A percentile compares a stretch with the other conserved stretches of the same genome.
These are phyloP conservation scores for Drosophila kikkawai DNA, from an alignment of 1,140 invertebrate genomes.

Conservation along the genomic window DNA sequence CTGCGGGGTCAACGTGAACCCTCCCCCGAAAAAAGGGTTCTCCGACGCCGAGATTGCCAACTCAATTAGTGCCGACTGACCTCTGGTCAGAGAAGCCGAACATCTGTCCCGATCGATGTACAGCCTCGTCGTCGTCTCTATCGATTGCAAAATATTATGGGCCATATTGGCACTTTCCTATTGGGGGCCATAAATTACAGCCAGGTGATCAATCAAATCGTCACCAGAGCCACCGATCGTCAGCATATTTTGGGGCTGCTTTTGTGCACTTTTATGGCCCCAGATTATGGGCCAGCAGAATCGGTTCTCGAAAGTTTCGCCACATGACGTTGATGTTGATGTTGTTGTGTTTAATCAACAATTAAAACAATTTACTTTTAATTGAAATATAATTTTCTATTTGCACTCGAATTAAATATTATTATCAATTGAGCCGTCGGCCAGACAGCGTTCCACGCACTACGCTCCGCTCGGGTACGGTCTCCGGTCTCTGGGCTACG, in stretches of 20 bases:
- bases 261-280: conserved; percentile 60
- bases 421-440: conserved; percentile 73
- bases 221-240: conserved; percentile 60
- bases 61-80: conserved; percentile 55
- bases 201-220: conserved; percentile 73
- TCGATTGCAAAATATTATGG: conserved; percentile 40
- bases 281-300: conserved; percentile 46
- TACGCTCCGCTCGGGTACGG: conserved; percentile 29
- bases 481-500: conserved; percentile 40
- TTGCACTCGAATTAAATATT: conserved; percentile 80
- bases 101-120: conserved; percentile 24
- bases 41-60: conserved; percentile 32
- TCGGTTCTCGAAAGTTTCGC: conserved; percentile 40
- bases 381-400: conserved; percentile 84
- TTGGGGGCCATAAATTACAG: conserved; percentile 51
- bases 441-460: conserved; percentile 59
- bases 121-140: conserved; percentile 1
- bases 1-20: conserved; percentile 34
- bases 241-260: conserved; percentile 30
- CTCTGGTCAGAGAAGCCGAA: conserved; percentile 40
- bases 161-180: conserved; percentile 21
- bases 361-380: conserved; percentile 83
- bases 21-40: conserved; percentile 41
- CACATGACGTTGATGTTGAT: conserved; percentile 50
- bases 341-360: conserved; percentile 69